A percentile compares a stretch with the other conserved stretches of the same genome.
These are phyloP conservation scores for Hystrix brachyura DNA, from an alignment of 2,113 vertebrate genomes.

Conservation along the genomic window DNA sequence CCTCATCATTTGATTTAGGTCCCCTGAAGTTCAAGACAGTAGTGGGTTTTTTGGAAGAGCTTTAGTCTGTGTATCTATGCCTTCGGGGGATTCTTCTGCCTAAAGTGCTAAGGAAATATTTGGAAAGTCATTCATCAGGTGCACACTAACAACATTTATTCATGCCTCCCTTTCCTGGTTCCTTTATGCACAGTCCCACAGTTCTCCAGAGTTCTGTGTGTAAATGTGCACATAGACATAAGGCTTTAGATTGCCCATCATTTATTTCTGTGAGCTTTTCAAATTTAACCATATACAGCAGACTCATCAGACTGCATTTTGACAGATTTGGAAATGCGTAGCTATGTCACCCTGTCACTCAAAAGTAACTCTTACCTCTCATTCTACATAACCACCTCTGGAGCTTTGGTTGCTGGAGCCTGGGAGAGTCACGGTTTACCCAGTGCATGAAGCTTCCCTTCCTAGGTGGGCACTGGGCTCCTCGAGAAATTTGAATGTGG, in stretches of 20 bases:
- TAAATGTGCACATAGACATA: not conserved
- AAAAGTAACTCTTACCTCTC: not conserved
- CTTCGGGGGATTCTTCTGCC: not conserved
- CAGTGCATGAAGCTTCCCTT: no score
- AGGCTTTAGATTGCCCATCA: not conserved
- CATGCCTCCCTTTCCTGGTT: not conserved
- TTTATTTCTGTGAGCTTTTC: not conserved
- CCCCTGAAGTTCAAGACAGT: not conserved
- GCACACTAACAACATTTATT: not conserved
- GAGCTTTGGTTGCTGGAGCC: not conserved
- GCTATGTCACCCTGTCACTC: not conserved
- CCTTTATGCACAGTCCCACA: not conserved
- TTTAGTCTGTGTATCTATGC: not conserved
- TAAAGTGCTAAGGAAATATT: not conserved
- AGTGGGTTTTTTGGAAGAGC: not conserved
- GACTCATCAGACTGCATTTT: not conserved
- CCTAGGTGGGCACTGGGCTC: accelerated
- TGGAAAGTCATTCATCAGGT: not conserved
- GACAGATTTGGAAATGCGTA: not conserved
- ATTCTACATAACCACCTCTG: not conserved
- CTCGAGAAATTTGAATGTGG: not conserved
- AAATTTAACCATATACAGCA: not conserved
- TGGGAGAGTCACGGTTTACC: accelerated
- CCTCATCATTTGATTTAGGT: not conserved
- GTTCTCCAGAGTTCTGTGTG: not conserved